These are phyloP conservation scores for Taxidea taxus DNA, from an alignment of 2,113 vertebrate genomes.

Conservation along the genomic window DNA sequence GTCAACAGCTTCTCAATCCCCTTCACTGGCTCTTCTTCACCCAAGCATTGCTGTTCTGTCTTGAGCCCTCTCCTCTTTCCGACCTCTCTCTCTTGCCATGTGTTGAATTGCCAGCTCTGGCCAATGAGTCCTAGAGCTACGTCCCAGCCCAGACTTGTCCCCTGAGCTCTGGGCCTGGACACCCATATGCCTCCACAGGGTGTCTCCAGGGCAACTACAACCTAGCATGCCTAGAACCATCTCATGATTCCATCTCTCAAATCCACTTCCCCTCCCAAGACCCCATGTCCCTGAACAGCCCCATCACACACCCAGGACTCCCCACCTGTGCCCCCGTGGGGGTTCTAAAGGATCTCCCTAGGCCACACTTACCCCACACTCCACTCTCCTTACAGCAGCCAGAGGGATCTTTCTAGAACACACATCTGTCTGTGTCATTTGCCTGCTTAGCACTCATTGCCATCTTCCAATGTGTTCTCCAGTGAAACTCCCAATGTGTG, in stretches of 20 bases:
- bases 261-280: fast-evolving
- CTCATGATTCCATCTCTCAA: background rate
- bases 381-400: background rate
- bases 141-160: background rate
- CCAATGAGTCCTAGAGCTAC: background rate
- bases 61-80: background rate
- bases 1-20: background rate
- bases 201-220: background rate
- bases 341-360: background rate
- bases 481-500: background rate
- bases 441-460: background rate
- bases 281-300: background rate
- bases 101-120: background rate
- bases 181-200: background rate
- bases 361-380: background rate
- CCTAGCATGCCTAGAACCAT: background rate
- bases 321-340: background rate
- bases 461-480: background rate
- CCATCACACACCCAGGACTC: background rate
- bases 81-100: background rate
- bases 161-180: background rate
- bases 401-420: constrained; percentile 23
- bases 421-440: background rate
- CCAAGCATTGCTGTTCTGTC: fast-evolving
- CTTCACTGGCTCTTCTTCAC: background rate